Evolutionary conservation across 2,113 vertebrate genomes (phyloP).

Genomic region (Pontoporia blainvillei): DNA sequence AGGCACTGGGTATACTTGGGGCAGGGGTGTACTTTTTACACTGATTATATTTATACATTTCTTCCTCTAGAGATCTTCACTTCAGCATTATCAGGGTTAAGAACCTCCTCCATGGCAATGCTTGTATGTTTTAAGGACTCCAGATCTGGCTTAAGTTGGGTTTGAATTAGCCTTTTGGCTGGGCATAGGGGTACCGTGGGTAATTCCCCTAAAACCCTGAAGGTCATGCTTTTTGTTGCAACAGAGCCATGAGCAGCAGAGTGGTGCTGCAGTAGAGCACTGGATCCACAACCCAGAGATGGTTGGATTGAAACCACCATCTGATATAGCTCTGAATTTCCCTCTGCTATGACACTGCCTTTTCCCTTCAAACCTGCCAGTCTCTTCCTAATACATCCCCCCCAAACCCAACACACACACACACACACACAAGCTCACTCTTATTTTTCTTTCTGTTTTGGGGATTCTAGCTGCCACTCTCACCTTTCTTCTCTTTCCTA

Average conservation of each 20-base stretch:
- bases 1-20: background rate
- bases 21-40: background rate
- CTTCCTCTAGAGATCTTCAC: background rate
- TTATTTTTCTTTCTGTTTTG: background rate
- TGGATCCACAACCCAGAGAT: background rate
- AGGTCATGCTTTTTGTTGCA: background rate
- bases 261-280: too few relatives aligned
- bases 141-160: background rate
- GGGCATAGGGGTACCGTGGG: accelerated
- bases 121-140: background rate
- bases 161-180: background rate
- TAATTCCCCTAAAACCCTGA: background rate
- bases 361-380: background rate
- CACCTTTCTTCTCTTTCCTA: background rate
- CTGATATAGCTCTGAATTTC: background rate
- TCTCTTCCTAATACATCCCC: background rate
- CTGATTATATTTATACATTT: background rate
- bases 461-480: background rate
- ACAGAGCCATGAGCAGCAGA: background rate
- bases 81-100: background rate
- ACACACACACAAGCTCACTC: background rate
- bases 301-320: background rate
- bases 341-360: background rate
- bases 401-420: background rate
- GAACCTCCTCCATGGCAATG: background rate